phyloP scores from a whole-genome alignment of 1,140 invertebrate species.

The Calliphora vicina region DNA sequence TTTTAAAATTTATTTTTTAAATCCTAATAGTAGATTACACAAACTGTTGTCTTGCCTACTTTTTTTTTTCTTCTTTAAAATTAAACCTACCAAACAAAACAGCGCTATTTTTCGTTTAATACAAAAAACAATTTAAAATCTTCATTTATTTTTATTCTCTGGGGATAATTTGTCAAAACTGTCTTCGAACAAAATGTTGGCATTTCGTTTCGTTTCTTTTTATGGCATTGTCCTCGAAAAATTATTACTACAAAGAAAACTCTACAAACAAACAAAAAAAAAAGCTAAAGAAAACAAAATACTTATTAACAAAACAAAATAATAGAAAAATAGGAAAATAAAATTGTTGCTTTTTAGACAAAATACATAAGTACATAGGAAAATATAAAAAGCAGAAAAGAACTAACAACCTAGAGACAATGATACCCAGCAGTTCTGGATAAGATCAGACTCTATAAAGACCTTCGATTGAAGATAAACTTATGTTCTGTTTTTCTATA shows the following conservation, averaged over 20 bases:
- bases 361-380: not conserved
- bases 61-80: too few species aligned
- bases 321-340: not conserved
- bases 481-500: too few species aligned
- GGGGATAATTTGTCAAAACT: not conserved
- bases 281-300: not conserved
- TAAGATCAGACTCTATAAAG: too few species aligned
- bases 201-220: not conserved
- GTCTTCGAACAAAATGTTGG: not conserved
- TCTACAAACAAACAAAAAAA: not conserved
- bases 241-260: not conserved
- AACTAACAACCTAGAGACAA: too few species aligned
- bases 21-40: too few species aligned
- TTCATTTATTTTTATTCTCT: not conserved
- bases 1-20: too few species aligned
- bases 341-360: not conserved
- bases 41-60: too few species aligned
- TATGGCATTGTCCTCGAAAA: not conserved
- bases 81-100: too few species aligned
- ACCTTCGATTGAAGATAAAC: too few species aligned
- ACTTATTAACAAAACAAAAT: not conserved
- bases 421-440: too few species aligned
- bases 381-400: not conserved
- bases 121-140: not conserved
- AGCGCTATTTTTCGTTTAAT: too few species aligned